These are phyloP conservation scores for Bruchidius siliquastri DNA, from an alignment of 2,888 invertebrate species.

Conservation along the genomic window DNA sequence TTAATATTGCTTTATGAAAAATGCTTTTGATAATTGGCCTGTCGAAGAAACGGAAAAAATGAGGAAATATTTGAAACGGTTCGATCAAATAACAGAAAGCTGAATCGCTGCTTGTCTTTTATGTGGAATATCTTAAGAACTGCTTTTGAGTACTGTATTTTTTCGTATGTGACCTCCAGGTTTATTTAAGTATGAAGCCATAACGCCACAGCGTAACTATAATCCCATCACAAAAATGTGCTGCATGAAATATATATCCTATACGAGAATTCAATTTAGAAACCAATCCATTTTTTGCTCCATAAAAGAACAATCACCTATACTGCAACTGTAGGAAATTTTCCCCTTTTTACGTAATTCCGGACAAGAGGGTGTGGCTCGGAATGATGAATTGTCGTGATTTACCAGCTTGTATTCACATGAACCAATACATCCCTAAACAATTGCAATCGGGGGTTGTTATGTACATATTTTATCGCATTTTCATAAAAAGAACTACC, in stretches of 20 bases:
- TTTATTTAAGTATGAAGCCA: not conserved
- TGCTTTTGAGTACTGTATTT: not conserved
- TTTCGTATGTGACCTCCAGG: not conserved
- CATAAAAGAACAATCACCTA: not conserved
- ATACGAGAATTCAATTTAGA: not conserved
- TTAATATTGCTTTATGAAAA: too few relatives aligned
- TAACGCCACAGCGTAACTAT: too few relatives aligned
- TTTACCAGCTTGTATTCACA: constrained; percentile 19
- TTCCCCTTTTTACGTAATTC: constrained; percentile 25
- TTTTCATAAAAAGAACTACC: constrained; percentile 16
- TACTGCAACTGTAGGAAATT: constrained; percentile 10
- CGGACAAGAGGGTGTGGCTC: constrained; percentile 18
- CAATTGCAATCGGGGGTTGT: constrained; percentile 25
- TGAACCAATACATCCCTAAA: constrained; percentile 24
- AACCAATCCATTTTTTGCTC: not conserved
- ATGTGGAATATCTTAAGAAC: too few relatives aligned
- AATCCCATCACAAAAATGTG: not conserved
- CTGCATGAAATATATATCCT: not conserved
- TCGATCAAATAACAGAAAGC: too few relatives aligned
- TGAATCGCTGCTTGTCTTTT: too few relatives aligned
- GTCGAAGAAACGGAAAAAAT: too few relatives aligned
- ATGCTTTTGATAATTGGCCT: too few relatives aligned
- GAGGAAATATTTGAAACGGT: too few relatives aligned
- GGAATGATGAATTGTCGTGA: constrained; percentile 24
- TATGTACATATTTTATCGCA: constrained; percentile 29